Evolutionary conservation across 2,797 vertebrate species (phyloP).

Genomic region (Chelon auratus): DNA sequence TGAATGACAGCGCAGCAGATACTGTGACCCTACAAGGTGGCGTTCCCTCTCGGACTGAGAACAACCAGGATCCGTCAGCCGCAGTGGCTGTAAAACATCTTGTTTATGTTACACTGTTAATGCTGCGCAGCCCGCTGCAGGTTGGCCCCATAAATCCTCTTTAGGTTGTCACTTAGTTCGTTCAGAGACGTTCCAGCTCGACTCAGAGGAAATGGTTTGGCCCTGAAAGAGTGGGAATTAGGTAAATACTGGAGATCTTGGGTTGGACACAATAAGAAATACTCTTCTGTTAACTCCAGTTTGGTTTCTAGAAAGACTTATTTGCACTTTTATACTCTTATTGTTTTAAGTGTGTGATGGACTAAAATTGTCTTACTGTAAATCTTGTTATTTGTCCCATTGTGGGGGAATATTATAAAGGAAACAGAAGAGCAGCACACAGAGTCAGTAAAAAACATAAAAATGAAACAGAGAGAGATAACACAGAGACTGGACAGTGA

Average conservation of each 20-base stretch:
- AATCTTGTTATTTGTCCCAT: no score
- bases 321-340: background rate
- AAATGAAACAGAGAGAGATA: no score
- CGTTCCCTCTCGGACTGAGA: conserved; percentile 34
- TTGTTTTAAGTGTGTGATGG: background rate
- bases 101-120: conserved; percentile 64
- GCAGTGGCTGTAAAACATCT: conserved; percentile 13
- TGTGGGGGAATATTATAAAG: no score
- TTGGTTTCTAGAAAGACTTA: background rate
- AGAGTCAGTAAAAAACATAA: no score
- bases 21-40: conserved; percentile 60
- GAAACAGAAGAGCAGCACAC: no score
- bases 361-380: background rate
- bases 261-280: background rate
- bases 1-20: background rate
- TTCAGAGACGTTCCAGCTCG: conserved; percentile 38
- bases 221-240: background rate
- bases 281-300: background rate
- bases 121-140: conserved; percentile 30
- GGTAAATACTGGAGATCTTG: conserved; percentile 1
- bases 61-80: conserved; percentile 45
- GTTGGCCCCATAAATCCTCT: conserved; percentile 39
- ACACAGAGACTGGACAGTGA: no score
- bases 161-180: conserved; percentile 30
- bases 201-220: conserved; percentile 13